phyloP scores from a whole-genome alignment of 2,113 vertebrate genomes.

The Poeciliopsis turrubarensis region DNA sequence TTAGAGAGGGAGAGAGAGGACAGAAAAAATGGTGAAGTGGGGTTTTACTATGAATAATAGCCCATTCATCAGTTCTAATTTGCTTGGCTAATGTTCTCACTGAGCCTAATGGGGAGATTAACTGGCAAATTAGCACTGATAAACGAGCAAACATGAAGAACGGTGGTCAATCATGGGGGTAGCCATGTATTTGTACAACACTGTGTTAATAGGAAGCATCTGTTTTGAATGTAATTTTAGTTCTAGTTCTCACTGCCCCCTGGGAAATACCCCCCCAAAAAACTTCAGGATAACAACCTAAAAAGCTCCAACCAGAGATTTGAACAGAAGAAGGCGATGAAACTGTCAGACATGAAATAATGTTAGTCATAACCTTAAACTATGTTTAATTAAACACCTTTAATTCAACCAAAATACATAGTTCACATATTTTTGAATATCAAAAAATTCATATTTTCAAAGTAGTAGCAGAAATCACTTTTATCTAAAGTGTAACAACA shows the following conservation, averaged over 20 bases:
- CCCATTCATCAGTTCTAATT: constrained; percentile 72
- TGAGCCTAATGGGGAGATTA: constrained; percentile 73
- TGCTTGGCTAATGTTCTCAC: constrained; percentile 72
- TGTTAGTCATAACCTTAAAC: no score
- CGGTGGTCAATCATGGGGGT: constrained; percentile 65
- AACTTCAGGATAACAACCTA: constrained; percentile 1
- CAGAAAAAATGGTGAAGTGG: constrained; percentile 26
- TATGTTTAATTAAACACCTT: no score
- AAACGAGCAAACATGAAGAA: constrained; percentile 67
- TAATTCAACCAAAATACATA: no score
- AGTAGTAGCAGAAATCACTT: no score
- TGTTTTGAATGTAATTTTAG: constrained; percentile 46
- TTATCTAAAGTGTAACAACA: no score
- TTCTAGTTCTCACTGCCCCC: constrained; percentile 35
- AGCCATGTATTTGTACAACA: constrained; percentile 36
- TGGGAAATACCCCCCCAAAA: constrained; percentile 10
- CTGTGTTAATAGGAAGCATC: constrained; percentile 49
- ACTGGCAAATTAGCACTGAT: constrained; percentile 72
- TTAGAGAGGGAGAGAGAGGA: not conserved
- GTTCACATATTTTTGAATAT: no score
- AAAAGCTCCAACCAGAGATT: not conserved
- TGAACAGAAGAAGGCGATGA: not conserved
- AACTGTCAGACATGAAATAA: not conserved
- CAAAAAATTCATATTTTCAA: no score
- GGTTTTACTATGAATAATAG: constrained; percentile 66